Conservation (phyloP, 1,140 invertebrate genomes). For the Camponotus floridanus region DNA sequence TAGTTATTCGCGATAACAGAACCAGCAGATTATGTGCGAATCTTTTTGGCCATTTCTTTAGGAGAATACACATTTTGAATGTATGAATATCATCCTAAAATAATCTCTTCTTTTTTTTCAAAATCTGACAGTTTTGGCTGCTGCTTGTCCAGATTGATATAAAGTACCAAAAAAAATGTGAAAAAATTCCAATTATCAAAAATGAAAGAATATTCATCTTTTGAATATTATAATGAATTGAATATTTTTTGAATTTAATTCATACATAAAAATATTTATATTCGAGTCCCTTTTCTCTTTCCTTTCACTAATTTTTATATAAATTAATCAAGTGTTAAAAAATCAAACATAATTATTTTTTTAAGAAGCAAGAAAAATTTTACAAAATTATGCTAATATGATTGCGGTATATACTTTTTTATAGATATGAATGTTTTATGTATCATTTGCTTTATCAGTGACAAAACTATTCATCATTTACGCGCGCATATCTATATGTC, state of each 20-base stretch:
- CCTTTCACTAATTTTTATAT: not conserved
- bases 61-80: not conserved
- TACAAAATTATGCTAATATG: not conserved
- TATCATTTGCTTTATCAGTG: not conserved
- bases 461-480: conserved; percentile 11
- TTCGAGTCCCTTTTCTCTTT: not conserved
- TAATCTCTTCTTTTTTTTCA: not conserved
- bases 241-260: not conserved
- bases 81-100: not conserved
- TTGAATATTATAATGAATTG: not conserved
- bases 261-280: not conserved
- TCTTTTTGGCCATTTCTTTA: not conserved
- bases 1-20: conserved; percentile 53
- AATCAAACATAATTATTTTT: conserved; percentile 6
- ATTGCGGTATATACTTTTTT: not conserved
- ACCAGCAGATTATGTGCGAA: not conserved
- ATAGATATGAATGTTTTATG: not conserved
- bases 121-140: not conserved
- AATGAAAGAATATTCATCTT: conserved; percentile 4
- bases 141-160: not conserved
- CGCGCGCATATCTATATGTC: not conserved
- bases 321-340: not conserved
- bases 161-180: not conserved
- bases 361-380: not conserved
- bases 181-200: conserved; percentile 3